Evolutionary conservation across 1,140 invertebrate genomes (phyloP).

Genomic region (Drosophila nigrodunni): DNA sequence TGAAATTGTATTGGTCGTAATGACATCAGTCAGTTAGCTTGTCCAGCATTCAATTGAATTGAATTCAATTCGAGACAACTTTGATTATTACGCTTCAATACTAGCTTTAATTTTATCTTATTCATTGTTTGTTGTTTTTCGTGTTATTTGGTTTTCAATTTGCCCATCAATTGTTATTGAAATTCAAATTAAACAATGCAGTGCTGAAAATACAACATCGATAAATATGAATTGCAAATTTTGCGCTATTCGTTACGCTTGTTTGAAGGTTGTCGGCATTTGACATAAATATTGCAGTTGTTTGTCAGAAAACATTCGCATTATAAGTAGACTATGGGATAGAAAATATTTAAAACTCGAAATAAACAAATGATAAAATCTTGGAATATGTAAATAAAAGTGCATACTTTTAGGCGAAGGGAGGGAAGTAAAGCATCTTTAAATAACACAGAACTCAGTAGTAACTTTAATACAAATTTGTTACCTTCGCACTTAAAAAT

Average conservation of each 20-base stretch:
- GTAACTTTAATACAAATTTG: no score
- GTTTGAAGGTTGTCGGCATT: constrained; percentile 38
- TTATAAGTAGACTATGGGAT: background rate
- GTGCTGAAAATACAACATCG: background rate
- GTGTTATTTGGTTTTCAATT: constrained; percentile 54
- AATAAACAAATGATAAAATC: background rate
- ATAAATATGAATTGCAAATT: constrained; percentile 56
- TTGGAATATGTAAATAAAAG: background rate
- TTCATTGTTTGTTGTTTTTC: constrained; percentile 11
- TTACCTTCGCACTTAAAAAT: background rate
- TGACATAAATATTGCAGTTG: constrained; percentile 23
- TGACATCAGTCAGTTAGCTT: constrained; percentile 65
- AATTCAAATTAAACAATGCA: constrained; percentile 45
- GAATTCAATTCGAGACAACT: constrained; percentile 63
- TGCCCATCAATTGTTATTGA: constrained; percentile 60
- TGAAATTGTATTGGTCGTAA: constrained; percentile 45
- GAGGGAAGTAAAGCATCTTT: background rate
- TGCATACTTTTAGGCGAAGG: background rate
- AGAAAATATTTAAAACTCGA: background rate
- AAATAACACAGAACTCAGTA: background rate
- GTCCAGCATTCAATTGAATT: constrained; percentile 65
- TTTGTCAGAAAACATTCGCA: background rate
- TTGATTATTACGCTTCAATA: constrained; percentile 36
- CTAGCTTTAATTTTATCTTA: background rate
- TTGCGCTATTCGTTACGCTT: constrained; percentile 28